These are phyloP conservation scores for Ictidomys tridecemlineatus DNA, from an alignment of 2,113 vertebrate genomes.

Conservation along the genomic window DNA sequence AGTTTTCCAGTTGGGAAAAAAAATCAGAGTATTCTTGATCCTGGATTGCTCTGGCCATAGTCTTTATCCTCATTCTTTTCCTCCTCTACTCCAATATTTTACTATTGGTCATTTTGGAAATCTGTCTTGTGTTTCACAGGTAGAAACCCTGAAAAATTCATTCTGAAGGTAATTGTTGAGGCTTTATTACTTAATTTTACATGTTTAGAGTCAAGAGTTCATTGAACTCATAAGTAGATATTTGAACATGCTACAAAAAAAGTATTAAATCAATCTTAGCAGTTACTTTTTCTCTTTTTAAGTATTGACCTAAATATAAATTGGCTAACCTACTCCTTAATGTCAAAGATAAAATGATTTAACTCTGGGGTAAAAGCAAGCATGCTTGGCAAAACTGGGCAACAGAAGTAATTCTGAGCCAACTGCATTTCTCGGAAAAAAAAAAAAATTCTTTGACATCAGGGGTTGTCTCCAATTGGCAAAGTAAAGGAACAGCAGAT, in stretches of 20 bases:
- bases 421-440: conserved; percentile 64
- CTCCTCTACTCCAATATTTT: neutral
- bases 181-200: conserved; percentile 44
- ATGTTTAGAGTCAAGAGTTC: conserved; percentile 49
- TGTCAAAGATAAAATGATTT: conserved; percentile 74
- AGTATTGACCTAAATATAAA: conserved; percentile 55
- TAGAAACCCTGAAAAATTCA: conserved; percentile 40
- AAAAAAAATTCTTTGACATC: conserved; percentile 57
- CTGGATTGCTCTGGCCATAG: neutral
- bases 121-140: conserved; percentile 38
- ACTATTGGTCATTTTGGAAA: conserved; percentile 49
- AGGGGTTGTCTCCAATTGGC: conserved; percentile 66
- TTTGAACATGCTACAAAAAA: conserved; percentile 40
- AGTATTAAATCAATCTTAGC: conserved; percentile 52
- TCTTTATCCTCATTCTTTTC: neutral
- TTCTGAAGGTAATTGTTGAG: conserved; percentile 9
- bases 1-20: neutral
- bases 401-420: conserved; percentile 43
- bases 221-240: conserved; percentile 42
- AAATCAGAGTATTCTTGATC: neutral
- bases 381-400: conserved; percentile 39
- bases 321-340: conserved; percentile 58
- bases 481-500: conserved; percentile 61
- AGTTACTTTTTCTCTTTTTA: conserved; percentile 19
- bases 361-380: conserved; percentile 62